Percentiles rank a stretch among this genome's conserved stretches.
phyloP scores from a whole-genome alignment of 2,113 vertebrate genomes.

The Lophotis ruficrista region DNA sequence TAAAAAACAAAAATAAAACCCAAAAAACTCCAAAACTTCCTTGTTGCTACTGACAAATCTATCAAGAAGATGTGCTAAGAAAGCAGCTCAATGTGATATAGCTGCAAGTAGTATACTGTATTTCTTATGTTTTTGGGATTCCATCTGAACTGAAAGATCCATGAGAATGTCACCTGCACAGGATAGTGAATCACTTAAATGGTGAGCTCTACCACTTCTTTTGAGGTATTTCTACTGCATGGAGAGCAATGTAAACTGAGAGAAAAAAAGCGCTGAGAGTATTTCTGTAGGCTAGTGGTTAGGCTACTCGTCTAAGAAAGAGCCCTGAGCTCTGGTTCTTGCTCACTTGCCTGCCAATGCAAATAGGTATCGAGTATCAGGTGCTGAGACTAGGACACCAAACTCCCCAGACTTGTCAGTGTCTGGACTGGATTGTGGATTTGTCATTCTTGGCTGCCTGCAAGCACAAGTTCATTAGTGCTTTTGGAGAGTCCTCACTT shows the following conservation, averaged over 20 bases:
- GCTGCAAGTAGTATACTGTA: neutral
- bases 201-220: neutral
- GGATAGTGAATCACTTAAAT: neutral
- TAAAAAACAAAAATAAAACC: neutral
- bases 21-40: neutral
- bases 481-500: neutral
- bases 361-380: neutral
- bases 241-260: neutral
- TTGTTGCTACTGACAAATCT: neutral
- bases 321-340: neutral
- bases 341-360: neutral
- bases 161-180: neutral
- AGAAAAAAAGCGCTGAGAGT: neutral
- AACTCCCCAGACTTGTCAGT: neutral
- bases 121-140: neutral
- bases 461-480: neutral
- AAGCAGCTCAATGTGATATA: neutral
- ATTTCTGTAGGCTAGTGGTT: neutral
- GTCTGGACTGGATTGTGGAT: neutral
- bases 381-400: neutral
- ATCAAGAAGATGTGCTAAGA: neutral
- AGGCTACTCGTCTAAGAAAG: neutral
- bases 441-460: neutral
- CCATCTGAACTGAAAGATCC: neutral
- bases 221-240: neutral